A percentile compares a stretch with the other conserved stretches of the same genome.
Conservation (phyloP, 2,888 invertebrate species). For the Tridacna gigas region DNA sequence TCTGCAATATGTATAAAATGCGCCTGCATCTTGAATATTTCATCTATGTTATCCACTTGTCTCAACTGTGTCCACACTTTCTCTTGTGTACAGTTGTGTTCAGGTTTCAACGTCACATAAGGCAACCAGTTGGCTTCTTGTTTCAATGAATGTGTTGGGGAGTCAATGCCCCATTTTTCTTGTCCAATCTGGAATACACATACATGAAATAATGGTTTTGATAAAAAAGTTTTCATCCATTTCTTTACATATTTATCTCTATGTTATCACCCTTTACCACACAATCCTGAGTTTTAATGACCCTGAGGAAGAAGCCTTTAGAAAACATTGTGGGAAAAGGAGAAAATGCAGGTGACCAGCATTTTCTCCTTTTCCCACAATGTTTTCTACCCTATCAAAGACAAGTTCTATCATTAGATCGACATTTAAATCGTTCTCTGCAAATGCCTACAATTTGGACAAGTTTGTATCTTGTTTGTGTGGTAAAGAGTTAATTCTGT, state of each 20-base stretch:
- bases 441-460: no score
- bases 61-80: slow-evolving; percentile 80
- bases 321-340: no score
- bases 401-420: no score
- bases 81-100: slow-evolving; percentile 79
- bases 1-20: slow-evolving; percentile 81
- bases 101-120: slow-evolving; percentile 78
- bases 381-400: no score
- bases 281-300: not conserved
- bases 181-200: slow-evolving; percentile 66
- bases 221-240: not conserved
- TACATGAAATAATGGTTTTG: not conserved
- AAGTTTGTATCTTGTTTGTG: no score
- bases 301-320: not conserved
- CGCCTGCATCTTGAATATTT: slow-evolving; percentile 79
- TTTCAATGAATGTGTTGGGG: slow-evolving; percentile 78
- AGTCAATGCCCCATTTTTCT: slow-evolving; percentile 82
- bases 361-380: no score
- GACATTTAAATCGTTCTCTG: no score
- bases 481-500: no score
- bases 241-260: no score
- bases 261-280: not conserved
- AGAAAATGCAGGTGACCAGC: no score
- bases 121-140: slow-evolving; percentile 83
- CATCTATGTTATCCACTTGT: slow-evolving; percentile 80